Base-by-base conservation (phyloP, 2,888 invertebrate species). In the Drosophila lacicola region DNA sequence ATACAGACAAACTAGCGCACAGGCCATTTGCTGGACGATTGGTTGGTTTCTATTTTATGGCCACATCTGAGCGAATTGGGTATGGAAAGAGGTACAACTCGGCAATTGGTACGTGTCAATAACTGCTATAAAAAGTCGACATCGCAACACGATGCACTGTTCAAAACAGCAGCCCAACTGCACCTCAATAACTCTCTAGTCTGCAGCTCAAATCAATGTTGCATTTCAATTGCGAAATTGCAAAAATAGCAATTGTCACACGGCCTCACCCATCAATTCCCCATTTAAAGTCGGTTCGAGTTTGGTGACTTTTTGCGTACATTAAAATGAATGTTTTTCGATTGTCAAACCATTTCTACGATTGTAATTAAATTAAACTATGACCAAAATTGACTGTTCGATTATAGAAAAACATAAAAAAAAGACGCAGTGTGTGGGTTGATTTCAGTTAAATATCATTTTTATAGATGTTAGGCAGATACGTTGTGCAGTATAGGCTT, bases 51-150 rank as follows among this genome's bases (percentile, higher is more conserved):
- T 66, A 64, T 77, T 77, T 77, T 78, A 77, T 65, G 62, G 80
- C 47, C 53, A 70, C 63, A 82, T 76, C 55, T 63, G 64, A 51
- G 67, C 68, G 73, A 76, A 70, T 72, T 61, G 51, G 50, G 21
- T 8, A 19, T 29, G 44, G 50, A 46, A 33, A 34, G 39, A 44
- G 60, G 51, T 10, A 54, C 55, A 33, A 49, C 60, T 75, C 61
- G 70, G 67, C 89, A 82, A 87, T 89, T 89, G 89, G 88, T 89
- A 85, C 87, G 88, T 87, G 87, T 87, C 89, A 87, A 87, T 87
- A 89, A 87, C 89, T 87, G 79, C 71, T 74, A 79, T 70, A 79
- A 79, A 85, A 85, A 76, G 69, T 57, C 34, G 61, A 46, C 66
- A 67, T 47, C 60, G 74, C 81, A 66, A 69, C 72, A 44, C 65